phyloP scores from a whole-genome alignment of 2,113 vertebrate genomes.

The Heterotis niloticus region DNA sequence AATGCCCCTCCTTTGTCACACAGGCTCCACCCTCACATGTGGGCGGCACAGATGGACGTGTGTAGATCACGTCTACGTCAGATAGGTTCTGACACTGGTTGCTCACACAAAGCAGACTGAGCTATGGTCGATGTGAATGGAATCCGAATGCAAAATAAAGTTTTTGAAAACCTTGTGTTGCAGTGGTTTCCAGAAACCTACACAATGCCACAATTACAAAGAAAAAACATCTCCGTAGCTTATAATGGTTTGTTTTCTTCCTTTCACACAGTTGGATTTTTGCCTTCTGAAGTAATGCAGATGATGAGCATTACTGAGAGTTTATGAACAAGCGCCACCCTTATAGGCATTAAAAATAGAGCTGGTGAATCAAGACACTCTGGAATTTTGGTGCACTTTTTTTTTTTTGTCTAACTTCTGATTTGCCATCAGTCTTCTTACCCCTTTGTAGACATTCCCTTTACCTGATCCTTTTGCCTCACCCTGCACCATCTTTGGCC shows the following conservation, averaged over 20 bases:
- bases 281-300: too few species aligned
- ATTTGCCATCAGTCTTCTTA: too few species aligned
- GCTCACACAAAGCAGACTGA: not conserved
- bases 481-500: not conserved
- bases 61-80: slow-evolving; percentile 32
- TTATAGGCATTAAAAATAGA: not conserved
- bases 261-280: too few species aligned
- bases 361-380: not conserved
- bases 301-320: too few species aligned
- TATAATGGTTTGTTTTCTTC: too few species aligned
- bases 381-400: not conserved
- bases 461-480: not conserved
- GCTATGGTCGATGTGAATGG: not conserved
- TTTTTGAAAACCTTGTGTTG: too few species aligned
- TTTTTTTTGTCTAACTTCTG: slow-evolving; percentile 14
- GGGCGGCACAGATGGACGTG: slow-evolving; percentile 23
- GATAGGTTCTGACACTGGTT: slow-evolving; percentile 24
- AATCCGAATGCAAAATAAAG: too few species aligned
- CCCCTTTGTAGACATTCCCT: not conserved
- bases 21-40: not conserved
- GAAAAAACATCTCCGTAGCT: too few species aligned
- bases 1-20: slow-evolving; percentile 36
- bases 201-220: too few species aligned
- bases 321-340: too few species aligned
- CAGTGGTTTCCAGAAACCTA: too few species aligned